Base-by-base conservation (phyloP, 1,140 invertebrate genomes). In the Archegozetes longisetosus region DNA sequence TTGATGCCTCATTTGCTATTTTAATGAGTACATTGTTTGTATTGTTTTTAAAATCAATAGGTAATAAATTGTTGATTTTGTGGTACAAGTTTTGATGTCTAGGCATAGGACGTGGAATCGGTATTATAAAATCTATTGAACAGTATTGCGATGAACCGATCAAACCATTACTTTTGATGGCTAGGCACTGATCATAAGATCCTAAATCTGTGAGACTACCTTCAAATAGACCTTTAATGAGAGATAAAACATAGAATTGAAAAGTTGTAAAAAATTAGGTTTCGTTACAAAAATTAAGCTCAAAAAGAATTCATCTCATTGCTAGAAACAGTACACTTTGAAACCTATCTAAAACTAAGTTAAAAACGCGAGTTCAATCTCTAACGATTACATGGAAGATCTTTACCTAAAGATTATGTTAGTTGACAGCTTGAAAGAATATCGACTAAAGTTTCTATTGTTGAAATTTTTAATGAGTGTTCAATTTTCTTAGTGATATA, bases 131-230 rank as follows among this genome's bases (percentile, higher is more conserved):
- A 24, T 55, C 53, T n/a, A 55, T 12, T 24, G 20, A 25, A 55
- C 53, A 55, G 20, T 55, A 55, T 27, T 55, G 53, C 9, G 53
- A 9, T 28, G 22, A n/a, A 12, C 53, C 53, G 12, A 55, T 25
- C 22, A 28, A 3, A 13, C 12, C 53, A 27, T 55, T 24, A 27
- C 25, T 12, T 12, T 25, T 24, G 20, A 55, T 27, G 25, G 22
- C 22, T 12, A 55, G 12, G 25, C 53, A 55, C 9, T 27, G 22
- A n/a, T 27, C 22, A 55, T 55, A 55, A 12, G 53, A 13, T 23
- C 53, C 53, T n/a, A 55, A 28, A 20, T 55, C 53, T 6, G 53
- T 55, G 25, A 55, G 12, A 4, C 12, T 25, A 13, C 53, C 53
- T 28, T 55, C 53, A 27, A 24, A 28, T n/a, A 55, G 3, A 55